A percentile compares a stretch with the other conserved stretches of the same genome.
Evolutionary conservation across 1,140 invertebrate genomes (phyloP).

Genomic region (Arion vulgaris): DNA sequence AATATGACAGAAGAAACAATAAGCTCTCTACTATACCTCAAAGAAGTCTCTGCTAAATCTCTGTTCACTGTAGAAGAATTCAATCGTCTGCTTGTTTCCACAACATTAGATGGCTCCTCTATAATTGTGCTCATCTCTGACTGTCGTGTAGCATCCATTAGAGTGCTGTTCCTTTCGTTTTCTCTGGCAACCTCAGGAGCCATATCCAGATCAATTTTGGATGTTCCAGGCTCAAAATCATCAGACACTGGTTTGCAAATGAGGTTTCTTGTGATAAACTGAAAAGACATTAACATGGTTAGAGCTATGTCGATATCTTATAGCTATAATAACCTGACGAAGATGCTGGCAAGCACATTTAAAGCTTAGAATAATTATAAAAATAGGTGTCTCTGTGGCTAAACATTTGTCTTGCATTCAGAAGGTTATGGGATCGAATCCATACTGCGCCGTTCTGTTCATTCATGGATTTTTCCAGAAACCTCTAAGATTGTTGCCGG

Average conservation of each 20-base stretch:
- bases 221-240: conserved; percentile 34
- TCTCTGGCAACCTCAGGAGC: conserved; percentile 33
- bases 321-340: no score
- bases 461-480: no score
- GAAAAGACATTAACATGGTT: neutral
- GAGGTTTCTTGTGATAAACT: conserved; percentile 25
- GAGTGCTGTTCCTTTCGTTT: conserved; percentile 34
- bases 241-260: conserved; percentile 30
- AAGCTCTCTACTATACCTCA: neutral
- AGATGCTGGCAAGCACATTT: no score
- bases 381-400: no score
- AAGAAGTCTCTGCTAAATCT: conserved; percentile 31
- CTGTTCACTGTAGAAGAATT: neutral
- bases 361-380: no score
- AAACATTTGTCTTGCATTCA: no score
- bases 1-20: no score
- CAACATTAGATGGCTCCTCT: conserved; percentile 35
- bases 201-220: conserved; percentile 33
- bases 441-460: no score
- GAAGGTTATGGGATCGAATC: no score
- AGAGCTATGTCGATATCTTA: no score
- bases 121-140: conserved; percentile 58
- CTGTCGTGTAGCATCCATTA: conserved; percentile 42
- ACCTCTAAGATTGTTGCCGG: no score
- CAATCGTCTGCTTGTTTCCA: neutral